These are phyloP conservation scores for Metallyticus violacea DNA, from an alignment of 2,888 invertebrate genomes.

Conservation along the genomic window DNA sequence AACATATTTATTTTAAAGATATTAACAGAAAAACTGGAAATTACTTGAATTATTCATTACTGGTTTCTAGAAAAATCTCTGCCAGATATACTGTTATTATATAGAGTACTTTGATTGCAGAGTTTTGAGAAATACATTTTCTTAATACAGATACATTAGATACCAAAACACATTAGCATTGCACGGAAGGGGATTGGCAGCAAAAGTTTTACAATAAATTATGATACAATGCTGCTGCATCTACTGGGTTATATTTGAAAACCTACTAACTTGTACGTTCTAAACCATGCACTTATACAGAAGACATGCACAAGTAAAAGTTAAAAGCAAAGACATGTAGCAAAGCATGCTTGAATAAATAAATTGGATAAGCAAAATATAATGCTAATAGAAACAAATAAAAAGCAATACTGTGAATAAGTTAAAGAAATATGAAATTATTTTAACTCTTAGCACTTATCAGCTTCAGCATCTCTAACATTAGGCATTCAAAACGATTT, in stretches of 20 bases:
- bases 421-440: not conserved
- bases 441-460: not conserved
- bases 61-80: no score
- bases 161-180: no score
- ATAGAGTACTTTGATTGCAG: no score
- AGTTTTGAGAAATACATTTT: not conserved
- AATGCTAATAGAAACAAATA: conserved; percentile 46
- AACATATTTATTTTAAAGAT: no score
- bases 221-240: not conserved
- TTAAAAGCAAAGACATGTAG: conserved; percentile 57
- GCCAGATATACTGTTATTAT: no score
- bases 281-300: not conserved
- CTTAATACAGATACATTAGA: not conserved
- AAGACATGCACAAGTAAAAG: not conserved
- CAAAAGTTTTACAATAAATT: no score
- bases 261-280: not conserved
- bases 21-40: no score
- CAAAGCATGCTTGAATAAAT: not conserved
- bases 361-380: not conserved
- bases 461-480: not conserved
- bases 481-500: not conserved
- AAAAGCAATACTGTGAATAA: conserved; percentile 33
- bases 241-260: not conserved
- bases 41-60: no score
- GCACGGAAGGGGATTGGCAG: no score